phyloP scores from a whole-genome alignment of 2,113 vertebrate genomes.

The Ranitomeya imitator region DNA sequence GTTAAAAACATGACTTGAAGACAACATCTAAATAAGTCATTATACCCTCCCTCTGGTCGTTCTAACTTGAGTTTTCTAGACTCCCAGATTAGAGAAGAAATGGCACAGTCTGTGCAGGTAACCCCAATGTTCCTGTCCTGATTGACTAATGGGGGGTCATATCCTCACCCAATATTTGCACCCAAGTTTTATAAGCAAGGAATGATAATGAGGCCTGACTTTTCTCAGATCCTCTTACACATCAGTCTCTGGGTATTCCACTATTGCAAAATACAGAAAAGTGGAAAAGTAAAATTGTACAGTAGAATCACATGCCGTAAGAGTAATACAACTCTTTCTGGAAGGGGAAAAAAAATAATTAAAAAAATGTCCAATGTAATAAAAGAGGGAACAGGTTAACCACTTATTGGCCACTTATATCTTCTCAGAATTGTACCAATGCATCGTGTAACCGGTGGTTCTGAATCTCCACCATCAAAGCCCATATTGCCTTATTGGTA shows the following conservation, averaged over 20 bases:
- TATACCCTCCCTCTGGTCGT: too few species aligned
- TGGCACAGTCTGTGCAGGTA: too few species aligned
- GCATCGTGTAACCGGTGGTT: not conserved
- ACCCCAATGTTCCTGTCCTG: too few species aligned
- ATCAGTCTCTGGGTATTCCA: not conserved
- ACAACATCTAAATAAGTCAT: too few species aligned
- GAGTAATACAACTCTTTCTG: not conserved
- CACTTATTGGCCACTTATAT: not conserved
- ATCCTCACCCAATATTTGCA: too few species aligned
- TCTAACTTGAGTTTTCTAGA: too few species aligned
- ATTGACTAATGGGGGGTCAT: too few species aligned
- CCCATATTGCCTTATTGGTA: not conserved
- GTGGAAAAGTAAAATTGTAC: not conserved
- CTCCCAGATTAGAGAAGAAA: too few species aligned
- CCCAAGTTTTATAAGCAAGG: too few species aligned
- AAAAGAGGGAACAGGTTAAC: not conserved
- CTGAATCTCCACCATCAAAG: too few species aligned
- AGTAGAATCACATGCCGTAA: not conserved
- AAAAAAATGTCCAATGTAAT: not conserved
- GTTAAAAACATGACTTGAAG: too few species aligned
- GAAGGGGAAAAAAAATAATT: not conserved
- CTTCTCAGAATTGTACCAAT: not conserved
- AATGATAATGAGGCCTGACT: not conserved
- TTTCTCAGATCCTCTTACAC: not conserved
- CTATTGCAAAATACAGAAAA: too few species aligned